Evolutionary conservation across 2,888 invertebrate species (phyloP), one percentile per base, ranked within the genome.

Genomic region (Dicyrtomina minuta): DNA sequence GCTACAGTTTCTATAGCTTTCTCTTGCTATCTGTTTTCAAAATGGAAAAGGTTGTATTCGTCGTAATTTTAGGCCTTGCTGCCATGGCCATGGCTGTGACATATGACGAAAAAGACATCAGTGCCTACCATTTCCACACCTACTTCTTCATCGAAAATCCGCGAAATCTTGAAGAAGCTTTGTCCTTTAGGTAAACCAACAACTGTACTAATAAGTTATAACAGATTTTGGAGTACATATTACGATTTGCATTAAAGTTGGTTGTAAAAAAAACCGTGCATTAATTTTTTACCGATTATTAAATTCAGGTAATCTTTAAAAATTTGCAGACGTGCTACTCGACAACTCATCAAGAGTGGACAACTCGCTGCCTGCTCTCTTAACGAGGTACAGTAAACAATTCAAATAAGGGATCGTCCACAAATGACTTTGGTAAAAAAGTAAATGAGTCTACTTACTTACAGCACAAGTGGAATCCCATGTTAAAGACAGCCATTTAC

Each of bases 121-220:
- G 49, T 13, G 62, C 62, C n/a, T 62, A 62, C 51, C 62, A 62
- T 49, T 62, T 62, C 62, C 62, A 62, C 62, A 62, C 62, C 26
- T 62, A 62, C 62, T 44, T 49, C 15, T 62, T 62, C 27, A 49
- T 49, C 3, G 46, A 46, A 8, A 62, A 62, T 27, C 62, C 62
- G 12, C 8, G 46, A 22, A 46, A 46, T 3, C 13, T 26, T 13
- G 12, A 24, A 3, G 62, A 62, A 27, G 49, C 49, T 1, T 13
- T 62, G 24, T 15, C 24, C 12, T 49, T 62, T 12, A 27, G 59
- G 59, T 60, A 60, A 33, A n/a, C 12, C n/a, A 17, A n/a, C 20
- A 41, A 56, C 15, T 51, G 3, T 51, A 17, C 2, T 51, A n/a
- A n/a, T n/a, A n/a, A n/a, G n/a, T n/a, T n/a, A n/a, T n/a, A n/a